These are phyloP conservation scores for Clistopyga incitator DNA, from an alignment of 2,888 invertebrate species.

Conservation along the genomic window DNA sequence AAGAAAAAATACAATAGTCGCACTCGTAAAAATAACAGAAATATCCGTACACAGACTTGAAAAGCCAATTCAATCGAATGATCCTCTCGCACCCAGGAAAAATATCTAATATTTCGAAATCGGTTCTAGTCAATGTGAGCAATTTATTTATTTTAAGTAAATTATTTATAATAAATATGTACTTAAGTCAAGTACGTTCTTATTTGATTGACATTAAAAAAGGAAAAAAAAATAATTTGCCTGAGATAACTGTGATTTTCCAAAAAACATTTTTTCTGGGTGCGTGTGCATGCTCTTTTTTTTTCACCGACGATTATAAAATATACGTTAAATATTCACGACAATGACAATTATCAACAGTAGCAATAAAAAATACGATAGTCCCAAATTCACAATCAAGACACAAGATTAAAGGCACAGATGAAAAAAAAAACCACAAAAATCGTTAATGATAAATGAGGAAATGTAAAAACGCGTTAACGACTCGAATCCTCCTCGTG, in stretches of 20 bases:
- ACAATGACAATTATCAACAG: constrained; percentile 14
- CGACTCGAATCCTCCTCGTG: constrained; percentile 28
- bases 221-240: no score
- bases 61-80: constrained; percentile 12
- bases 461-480: constrained; percentile 54
- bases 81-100: background rate
- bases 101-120: no score
- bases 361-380: constrained; percentile 50
- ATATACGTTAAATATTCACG: constrained; percentile 21
- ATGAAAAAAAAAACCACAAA: constrained; percentile 35
- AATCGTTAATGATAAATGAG: constrained; percentile 64
- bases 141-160: no score
- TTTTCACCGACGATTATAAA: constrained; percentile 22
- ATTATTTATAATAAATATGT: no score
- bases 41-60: constrained; percentile 31
- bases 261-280: no score
- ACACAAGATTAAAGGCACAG: constrained; percentile 65
- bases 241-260: no score
- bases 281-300: constrained; percentile 45
- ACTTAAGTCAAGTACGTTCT: no score
- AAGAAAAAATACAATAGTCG: constrained; percentile 1
- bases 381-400: constrained; percentile 63
- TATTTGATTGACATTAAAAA: no score
- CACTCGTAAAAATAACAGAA: constrained; percentile 14
- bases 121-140: no score